phyloP scores from a whole-genome alignment of 2,888 invertebrate genomes.

The Dilophus febrilis region DNA sequence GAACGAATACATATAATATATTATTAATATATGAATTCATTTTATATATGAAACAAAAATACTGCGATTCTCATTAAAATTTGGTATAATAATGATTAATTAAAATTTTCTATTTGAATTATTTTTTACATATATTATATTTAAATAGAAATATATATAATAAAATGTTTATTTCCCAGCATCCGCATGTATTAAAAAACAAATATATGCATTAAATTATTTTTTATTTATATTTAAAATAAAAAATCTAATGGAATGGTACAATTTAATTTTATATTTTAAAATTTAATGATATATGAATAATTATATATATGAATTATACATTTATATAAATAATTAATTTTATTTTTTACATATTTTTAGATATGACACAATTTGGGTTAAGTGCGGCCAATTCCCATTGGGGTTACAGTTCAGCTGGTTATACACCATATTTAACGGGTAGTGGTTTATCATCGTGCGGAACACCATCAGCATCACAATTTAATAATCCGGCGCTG shows the following conservation, averaged over 20 bases:
- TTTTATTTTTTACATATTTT: constrained; percentile 9
- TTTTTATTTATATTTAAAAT: background rate
- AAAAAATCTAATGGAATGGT: background rate
- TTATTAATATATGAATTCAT: too few relatives aligned
- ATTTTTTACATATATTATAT: too few relatives aligned
- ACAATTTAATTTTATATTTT: background rate
- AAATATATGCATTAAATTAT: background rate
- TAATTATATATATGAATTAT: background rate
- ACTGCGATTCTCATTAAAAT: too few relatives aligned
- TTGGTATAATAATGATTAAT: too few relatives aligned
- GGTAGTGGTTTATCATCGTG: constrained; percentile 52
- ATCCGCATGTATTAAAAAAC: too few relatives aligned
- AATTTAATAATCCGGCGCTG: constrained; percentile 57
- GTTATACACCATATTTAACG: constrained; percentile 70
- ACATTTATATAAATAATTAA: background rate
- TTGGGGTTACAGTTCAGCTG: constrained; percentile 76
- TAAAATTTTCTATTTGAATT: too few relatives aligned
- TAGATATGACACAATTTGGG: constrained; percentile 77
- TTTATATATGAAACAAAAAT: too few relatives aligned
- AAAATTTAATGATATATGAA: too few relatives aligned
- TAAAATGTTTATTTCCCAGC: too few relatives aligned
- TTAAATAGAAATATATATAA: too few relatives aligned
- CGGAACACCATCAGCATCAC: constrained; percentile 49
- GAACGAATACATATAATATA: too few relatives aligned
- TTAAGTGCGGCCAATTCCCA: constrained; percentile 69